Evolutionary conservation across 2,888 invertebrate genomes (phyloP), one percentile per base, ranked within the genome.

Genomic region (Drosophila buzzatii): DNA sequence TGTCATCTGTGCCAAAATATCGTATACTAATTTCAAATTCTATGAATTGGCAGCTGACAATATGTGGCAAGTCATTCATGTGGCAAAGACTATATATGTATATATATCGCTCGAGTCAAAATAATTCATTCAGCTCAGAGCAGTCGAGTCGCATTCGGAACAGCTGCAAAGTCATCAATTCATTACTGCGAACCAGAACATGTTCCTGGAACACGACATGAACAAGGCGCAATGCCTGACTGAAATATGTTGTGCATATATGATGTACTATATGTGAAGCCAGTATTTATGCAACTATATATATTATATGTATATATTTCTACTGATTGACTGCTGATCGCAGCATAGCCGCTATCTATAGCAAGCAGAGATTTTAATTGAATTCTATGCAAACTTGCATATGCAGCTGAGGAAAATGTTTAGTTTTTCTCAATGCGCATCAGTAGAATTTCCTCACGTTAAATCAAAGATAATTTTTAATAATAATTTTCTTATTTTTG

Each of bases 91-190:
- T 27, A 27, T 27, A 27, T 27, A 27, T 5, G 0, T 27, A 27
- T 27, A 27, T 27, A 27, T 27, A 27, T 23, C 2, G 2, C 23
- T 51, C 18, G 12, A 33, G 18, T 51, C 51, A 18, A 12, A 51
- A 12, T 18, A 47, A n/a, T 27, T 47, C 47, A 47, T 16, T 23
- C 47, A 27, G 16, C 16, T 27, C 49, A 10, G 49, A 0, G 12
- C 4, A 37, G 12, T 37, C 12, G 14, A 5, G 14, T n/a, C n/a
- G n/a, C 14, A 12, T 4, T 37, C 35, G 4, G 1, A 12, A 12
- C 35, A 37, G 12, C 49, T 49, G 31, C 49, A 12, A 12, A 49
- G 18, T n/a, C 49, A 49, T 49, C 49, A 33, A 51, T 51, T 51
- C 51, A 51, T 51, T 33, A 33, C 33, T 12, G 5, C 6, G 23